Percentiles rank a stretch among this genome's conserved stretches.
Evolutionary conservation across 2,113 vertebrate genomes (phyloP).

Genomic region (Cyanoderma ruficeps): DNA sequence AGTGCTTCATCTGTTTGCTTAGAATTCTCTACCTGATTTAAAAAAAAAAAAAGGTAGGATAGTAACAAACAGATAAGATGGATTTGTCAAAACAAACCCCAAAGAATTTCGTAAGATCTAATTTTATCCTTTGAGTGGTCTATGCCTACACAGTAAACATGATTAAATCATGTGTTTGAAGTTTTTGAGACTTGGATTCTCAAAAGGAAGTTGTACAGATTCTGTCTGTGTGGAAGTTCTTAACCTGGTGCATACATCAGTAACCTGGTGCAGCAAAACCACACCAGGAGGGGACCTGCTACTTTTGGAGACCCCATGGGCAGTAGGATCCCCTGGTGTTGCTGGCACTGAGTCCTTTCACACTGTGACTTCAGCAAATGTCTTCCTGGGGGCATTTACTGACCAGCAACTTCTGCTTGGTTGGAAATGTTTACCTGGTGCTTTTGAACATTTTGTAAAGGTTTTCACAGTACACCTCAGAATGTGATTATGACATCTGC

Average conservation of each 20-base stretch:
- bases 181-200: neutral
- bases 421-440: neutral
- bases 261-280: neutral
- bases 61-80: neutral
- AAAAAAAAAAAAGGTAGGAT: neutral
- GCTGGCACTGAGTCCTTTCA: neutral
- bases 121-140: neutral
- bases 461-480: neutral
- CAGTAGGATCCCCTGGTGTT: neutral
- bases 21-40: neutral
- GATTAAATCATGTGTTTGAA: neutral
- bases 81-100: neutral
- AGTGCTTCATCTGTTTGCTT: neutral
- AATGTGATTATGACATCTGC: neutral
- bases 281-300: neutral
- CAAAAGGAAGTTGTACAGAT: neutral
- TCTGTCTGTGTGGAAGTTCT: neutral
- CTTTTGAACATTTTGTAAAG: neutral
- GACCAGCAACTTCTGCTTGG: accelerated
- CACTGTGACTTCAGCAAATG: accelerated
- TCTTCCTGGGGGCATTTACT: neutral
- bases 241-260: neutral
- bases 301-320: neutral
- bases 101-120: neutral
- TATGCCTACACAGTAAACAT: neutral